Base-by-base conservation (phyloP, 1,140 invertebrate species). In the Samia ricini region DNA sequence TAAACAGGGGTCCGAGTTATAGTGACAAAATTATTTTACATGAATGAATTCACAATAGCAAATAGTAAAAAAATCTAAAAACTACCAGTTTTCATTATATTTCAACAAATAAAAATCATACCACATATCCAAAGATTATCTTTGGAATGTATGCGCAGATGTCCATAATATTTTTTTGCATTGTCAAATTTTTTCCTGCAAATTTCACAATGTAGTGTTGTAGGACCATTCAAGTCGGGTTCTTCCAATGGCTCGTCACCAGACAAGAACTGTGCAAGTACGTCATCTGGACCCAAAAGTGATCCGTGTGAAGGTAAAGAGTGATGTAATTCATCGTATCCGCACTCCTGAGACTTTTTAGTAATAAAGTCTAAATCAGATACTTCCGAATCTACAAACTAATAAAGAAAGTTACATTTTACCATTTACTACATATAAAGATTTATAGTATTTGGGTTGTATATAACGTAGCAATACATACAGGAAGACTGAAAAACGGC, bases 141-240 rank as follows among this genome's bases (percentile, higher is more conserved):
- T 61, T 90, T 89, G 19, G 86, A 87, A 68, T 90, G 88, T 12
- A 89, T 83, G 63, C 85, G 64, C 20, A 90, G 66, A 61, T 90
- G 88, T 21, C 88, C 88, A 77, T 88, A 88, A 63, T 90, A 90
- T 54, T 89, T 88, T 55, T 87, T 89, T 21, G 85, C 83, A 69
- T 90, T 90, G 56, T 88, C 84, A 72, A 90, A 90, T 63, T 79
- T 77, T 61, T 88, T 89, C 8, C 72, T 74, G 67, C 88, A 90
- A 49, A 90, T 89, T 65, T 90, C 85, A 65, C 88, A 90, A 26
- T 83, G 81, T 23, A 88, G 68, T 7, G 84, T 85, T 0, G 84
- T 81, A 2, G 87, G 83, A 0, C 83, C 87, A 59, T 87, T 89
- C n/a, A 89, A 64, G 56, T 88, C 84, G 0, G 87, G 87, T 57